phyloP scores from a whole-genome alignment of 2,797 vertebrate genomes.

The Leptoclinus maculatus region DNA sequence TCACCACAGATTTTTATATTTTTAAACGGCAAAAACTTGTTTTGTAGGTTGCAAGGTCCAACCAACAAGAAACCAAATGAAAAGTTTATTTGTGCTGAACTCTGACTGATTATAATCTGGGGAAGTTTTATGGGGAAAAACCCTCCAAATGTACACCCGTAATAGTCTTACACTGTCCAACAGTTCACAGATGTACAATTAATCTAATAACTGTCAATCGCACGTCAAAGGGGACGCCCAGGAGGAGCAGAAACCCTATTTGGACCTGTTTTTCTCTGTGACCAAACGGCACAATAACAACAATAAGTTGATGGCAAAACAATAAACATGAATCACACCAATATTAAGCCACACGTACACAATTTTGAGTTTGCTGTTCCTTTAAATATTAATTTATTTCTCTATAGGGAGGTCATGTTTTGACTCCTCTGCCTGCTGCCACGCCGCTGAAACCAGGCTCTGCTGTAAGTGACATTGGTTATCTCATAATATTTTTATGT shows the following conservation, averaged over 20 bases:
- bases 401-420: constrained; percentile 85
- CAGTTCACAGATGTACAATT: not conserved
- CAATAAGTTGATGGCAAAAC: not conserved
- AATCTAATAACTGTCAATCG: not conserved
- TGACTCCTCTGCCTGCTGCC: constrained; percentile 87
- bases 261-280: not conserved
- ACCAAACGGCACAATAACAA: not conserved
- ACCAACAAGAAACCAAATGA: too few relatives aligned
- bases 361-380: not conserved
- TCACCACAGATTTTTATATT: too few relatives aligned
- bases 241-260: not conserved
- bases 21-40: too few relatives aligned
- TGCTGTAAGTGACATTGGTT: constrained; percentile 77
- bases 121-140: not conserved
- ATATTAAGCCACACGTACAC: not conserved
- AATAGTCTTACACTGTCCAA: not conserved
- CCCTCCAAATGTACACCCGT: not conserved
- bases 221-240: not conserved
- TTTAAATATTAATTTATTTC: not conserved
- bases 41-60: too few relatives aligned
- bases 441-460: constrained; percentile 88
- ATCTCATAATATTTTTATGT: not conserved
- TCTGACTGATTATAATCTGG: not conserved
- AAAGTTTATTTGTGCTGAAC: too few relatives aligned
- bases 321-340: not conserved